phyloP scores from a whole-genome alignment of 2,888 invertebrate species.

The Ennomos fuscantarius region DNA sequence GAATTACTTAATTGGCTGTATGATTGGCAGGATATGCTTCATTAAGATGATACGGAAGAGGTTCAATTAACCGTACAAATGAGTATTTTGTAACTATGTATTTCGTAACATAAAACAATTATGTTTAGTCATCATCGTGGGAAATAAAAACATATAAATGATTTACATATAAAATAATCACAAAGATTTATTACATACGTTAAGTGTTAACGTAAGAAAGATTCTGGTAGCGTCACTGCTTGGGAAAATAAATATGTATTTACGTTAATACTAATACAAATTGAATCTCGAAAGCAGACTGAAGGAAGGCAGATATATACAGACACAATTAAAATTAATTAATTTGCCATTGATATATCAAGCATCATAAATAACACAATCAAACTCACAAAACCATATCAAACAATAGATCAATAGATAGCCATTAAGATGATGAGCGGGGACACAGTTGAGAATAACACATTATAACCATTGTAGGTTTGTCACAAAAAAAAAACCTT shows the following conservation, averaged over 20 bases:
- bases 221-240: too few species aligned
- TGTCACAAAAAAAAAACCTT: constrained; percentile 42
- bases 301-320: constrained; percentile 25
- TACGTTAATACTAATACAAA: background rate
- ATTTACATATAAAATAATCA: too few species aligned
- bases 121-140: constrained; percentile 11
- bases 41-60: constrained; percentile 69
- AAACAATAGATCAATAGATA: constrained; percentile 55
- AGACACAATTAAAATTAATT: constrained; percentile 30
- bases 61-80: constrained; percentile 64
- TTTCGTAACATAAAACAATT: constrained; percentile 23
- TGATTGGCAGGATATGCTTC: constrained; percentile 68
- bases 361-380: constrained; percentile 43
- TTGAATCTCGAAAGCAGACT: background rate
- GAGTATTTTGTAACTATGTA: constrained; percentile 45
- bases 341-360: constrained; percentile 40
- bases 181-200: too few species aligned
- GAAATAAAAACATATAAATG: constrained; percentile 6
- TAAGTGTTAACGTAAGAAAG: too few species aligned
- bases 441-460: constrained; percentile 44
- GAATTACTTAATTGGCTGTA: constrained; percentile 49
- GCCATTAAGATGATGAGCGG: constrained; percentile 60
- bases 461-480: constrained; percentile 64
- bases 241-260: too few species aligned
- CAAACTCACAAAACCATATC: constrained; percentile 57